Base-by-base conservation (phyloP, 2,113 vertebrate genomes). In the Scophthalmus maximus region DNA sequence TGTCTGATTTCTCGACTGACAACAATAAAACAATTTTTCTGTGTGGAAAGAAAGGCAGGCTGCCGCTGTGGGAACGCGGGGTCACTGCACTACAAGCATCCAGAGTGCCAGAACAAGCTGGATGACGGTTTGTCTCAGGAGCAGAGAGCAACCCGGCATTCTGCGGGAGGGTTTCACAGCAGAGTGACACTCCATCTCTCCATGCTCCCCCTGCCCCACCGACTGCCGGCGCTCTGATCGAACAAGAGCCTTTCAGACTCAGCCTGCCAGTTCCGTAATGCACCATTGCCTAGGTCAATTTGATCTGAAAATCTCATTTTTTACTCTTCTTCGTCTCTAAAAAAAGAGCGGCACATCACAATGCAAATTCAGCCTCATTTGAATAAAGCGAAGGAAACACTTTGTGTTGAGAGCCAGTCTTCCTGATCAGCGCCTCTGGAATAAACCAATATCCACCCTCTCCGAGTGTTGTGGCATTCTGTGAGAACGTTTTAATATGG, bases 301-400 rank as follows among this genome's bases (percentile, higher is more conserved):
- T 98, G 97, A 98, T 99, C 96, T 99, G 96, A 98, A 98, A 99
- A 98, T 98, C 97, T 99, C 96, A 97, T 99, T 98, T 98, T 98
- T 98, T 95, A 93, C 90, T 92, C 97, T 97, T 97, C 96, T 96
- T 93, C 91, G 87, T 70, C 95, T 95, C 95, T 97, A 96, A 94
- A 99, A 97, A 98, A 97, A 98, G 96, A 96, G 96, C 94, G 95
- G 95, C 96, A 95, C 96, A 98, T 98, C 97, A 98, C 97, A 97
- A 99, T 99, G 98, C 97, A 99, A 98, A 99, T 99, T 96, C 96
- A 96, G 95, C 94, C 96, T 98, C 95, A 99, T 99, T 99, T 99
- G 96, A 98, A 99, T 99, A 98, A 97, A 98, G 96, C 94, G 94
- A 94, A 96, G 96, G 96, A 96, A 97, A 96, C 96, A 98, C 96